Percentiles rank a stretch among this genome's conserved stretches.
Conservation (phyloP, 1,140 invertebrate species). For the Diabrotica virgifera region DNA sequence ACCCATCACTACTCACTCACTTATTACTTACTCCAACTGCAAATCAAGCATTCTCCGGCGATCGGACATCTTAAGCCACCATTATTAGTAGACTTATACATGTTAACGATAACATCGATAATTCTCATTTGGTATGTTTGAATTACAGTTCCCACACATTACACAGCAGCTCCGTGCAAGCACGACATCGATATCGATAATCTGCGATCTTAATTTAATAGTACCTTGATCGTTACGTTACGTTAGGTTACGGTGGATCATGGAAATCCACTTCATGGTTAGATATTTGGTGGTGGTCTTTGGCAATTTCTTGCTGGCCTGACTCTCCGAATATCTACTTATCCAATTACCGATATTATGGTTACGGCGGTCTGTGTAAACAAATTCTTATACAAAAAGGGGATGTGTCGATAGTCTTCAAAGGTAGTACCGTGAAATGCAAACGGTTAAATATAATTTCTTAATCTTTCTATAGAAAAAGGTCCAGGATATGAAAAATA, state of each 20-base stretch:
- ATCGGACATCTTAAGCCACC: conserved; percentile 20
- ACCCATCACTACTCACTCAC: too few relatives aligned
- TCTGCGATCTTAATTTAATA: conserved; percentile 21
- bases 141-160: conserved; percentile 24
- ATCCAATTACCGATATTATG: too few relatives aligned
- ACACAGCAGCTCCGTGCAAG: conserved; percentile 19
- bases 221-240: not conserved
- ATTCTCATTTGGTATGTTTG: conserved; percentile 24
- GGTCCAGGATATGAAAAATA: too few relatives aligned
- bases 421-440: too few relatives aligned
- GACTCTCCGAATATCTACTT: too few relatives aligned
- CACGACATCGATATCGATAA: conserved; percentile 22
- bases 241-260: conserved; percentile 9
- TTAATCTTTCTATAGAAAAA: too few relatives aligned
- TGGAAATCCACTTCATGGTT: conserved; percentile 4
- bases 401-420: too few relatives aligned
- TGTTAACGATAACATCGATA: conserved; percentile 20
- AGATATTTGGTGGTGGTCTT: not conserved
- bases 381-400: too few relatives aligned
- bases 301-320: not conserved
- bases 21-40: conserved; percentile 10
- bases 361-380: too few relatives aligned
- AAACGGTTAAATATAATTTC: too few relatives aligned
- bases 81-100: conserved; percentile 24
- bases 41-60: conserved; percentile 15